Base-by-base conservation (phyloP, 2,113 vertebrate genomes). In the Condylura cristata region DNA sequence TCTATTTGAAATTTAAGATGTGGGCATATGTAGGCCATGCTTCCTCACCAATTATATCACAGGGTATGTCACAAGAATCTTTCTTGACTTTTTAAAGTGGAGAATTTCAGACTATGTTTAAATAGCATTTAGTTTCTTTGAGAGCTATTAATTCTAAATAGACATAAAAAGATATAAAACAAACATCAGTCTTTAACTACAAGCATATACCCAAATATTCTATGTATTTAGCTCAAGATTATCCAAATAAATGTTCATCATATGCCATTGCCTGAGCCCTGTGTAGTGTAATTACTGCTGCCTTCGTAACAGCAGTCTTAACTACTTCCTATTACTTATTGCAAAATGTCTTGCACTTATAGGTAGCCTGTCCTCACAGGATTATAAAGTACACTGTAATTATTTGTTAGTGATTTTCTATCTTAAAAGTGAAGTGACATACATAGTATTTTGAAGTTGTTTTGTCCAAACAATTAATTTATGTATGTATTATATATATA, bases 1-100 rank as follows among this genome's bases (percentile, higher is more conserved):
- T 96, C 44, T 46, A 53, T 84, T 89, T 96, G 66, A 93, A 91
- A 83, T 89, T 46, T 92, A 75, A 94, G 58, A 75, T 4, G 24
- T 66, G 39, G 46, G 37, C 14, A 71, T 56, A 66, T 89, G 20
- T 46, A 61, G 74, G 39, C 51, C 5, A 39, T 70, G 34, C 7
- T 75, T 92, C 58, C 28, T 86, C 7, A 75, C 58, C 44, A 71
- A 13, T 84, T 74, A 74, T 76, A 70, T 70, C 13, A 82, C 14
- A 83, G 17, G 3, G 78, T 83, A 91, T 51, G 72, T 81, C 60
- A 74, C 5, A 81, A 41, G 60, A 89, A 63, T 90, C n/a, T 66
- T 58, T 17, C 30, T 41, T 95, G 37, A 79, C 28, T 4, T 90
- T 30, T 88, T 81, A 87, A 89, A 71, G 28, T 34, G 60, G 7